Percentiles rank a stretch among this genome's conserved stretches.
Evolutionary conservation across 2,113 vertebrate species (phyloP).

Genomic region (Xiphophorus hellerii): DNA sequence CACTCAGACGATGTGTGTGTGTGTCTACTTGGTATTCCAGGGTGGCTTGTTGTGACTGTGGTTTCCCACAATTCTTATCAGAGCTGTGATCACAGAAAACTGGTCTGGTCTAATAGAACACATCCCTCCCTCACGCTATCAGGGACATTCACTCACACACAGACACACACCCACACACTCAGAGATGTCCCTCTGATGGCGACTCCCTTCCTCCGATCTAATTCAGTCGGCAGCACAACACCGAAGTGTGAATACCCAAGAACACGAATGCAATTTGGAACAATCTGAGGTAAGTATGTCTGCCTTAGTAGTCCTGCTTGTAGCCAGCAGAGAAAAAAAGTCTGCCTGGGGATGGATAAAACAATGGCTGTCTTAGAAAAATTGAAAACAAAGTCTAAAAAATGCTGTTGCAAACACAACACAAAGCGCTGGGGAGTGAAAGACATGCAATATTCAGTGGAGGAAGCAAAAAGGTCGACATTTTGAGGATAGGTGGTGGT

Average conservation of each 20-base stretch:
- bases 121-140: constrained; percentile 55
- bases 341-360: constrained; percentile 60
- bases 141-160: constrained; percentile 29
- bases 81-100: constrained; percentile 75
- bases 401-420: constrained; percentile 38
- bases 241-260: constrained; percentile 42
- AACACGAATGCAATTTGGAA: constrained; percentile 73
- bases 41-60: constrained; percentile 65
- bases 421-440: constrained; percentile 34
- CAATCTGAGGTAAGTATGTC: constrained; percentile 69
- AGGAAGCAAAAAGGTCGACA: constrained; percentile 52
- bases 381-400: constrained; percentile 46
- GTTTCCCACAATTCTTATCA: constrained; percentile 74
- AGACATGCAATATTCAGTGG: constrained; percentile 55
- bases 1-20: constrained; percentile 8
- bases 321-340: constrained; percentile 44
- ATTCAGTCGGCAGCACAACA: constrained; percentile 70
- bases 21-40: constrained; percentile 61
- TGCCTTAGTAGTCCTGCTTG: constrained; percentile 54
- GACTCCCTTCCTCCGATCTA: constrained; percentile 59
- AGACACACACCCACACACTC: constrained; percentile 9
- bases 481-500: constrained; percentile 45
- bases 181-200: constrained; percentile 44
- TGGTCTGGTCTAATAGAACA: constrained; percentile 71
- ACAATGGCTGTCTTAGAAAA: constrained; percentile 64